A percentile compares a stretch with the other conserved stretches of the same genome.
These are phyloP conservation scores for Mus pahari DNA, from an alignment of 2,113 vertebrate species.

Conservation along the genomic window DNA sequence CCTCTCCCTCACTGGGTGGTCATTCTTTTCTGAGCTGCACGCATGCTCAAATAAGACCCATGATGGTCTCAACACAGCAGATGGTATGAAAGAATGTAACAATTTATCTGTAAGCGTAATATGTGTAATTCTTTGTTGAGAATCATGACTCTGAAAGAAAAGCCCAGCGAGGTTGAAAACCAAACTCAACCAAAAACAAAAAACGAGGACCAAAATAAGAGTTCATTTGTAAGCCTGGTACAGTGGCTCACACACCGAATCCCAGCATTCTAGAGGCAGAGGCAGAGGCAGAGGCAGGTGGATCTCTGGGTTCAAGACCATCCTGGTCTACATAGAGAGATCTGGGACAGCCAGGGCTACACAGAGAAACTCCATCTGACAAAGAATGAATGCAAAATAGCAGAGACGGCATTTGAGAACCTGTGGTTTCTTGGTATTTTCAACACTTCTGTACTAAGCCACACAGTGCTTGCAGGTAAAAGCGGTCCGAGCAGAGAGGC, in stretches of 20 bases:
- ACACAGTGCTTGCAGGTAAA: neutral
- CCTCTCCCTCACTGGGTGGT: neutral
- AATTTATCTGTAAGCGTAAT: neutral
- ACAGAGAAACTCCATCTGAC: neutral
- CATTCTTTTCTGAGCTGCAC: conserved; percentile 8
- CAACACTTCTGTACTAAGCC: neutral
- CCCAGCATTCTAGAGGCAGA: neutral
- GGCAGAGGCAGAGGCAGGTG: too few relatives aligned
- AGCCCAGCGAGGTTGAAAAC: neutral
- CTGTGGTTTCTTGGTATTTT: neutral
- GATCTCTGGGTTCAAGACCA: neutral
- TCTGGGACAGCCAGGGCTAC: too few relatives aligned
- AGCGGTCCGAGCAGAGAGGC: neutral
- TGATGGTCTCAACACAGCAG: neutral
- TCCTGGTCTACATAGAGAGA: neutral
- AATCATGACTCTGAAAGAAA: neutral
- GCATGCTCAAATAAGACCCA: neutral
- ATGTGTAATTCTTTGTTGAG: neutral
- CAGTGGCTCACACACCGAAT: neutral
- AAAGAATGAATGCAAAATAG: neutral
- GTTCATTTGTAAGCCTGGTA: neutral
- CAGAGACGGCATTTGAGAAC: neutral
- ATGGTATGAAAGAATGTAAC: neutral
- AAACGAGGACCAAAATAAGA: neutral
- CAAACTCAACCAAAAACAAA: neutral